Evolutionary conservation across 53 echinoderm and acorn worm species (phyloP).

Genomic region (Astropecten irregularis): DNA sequence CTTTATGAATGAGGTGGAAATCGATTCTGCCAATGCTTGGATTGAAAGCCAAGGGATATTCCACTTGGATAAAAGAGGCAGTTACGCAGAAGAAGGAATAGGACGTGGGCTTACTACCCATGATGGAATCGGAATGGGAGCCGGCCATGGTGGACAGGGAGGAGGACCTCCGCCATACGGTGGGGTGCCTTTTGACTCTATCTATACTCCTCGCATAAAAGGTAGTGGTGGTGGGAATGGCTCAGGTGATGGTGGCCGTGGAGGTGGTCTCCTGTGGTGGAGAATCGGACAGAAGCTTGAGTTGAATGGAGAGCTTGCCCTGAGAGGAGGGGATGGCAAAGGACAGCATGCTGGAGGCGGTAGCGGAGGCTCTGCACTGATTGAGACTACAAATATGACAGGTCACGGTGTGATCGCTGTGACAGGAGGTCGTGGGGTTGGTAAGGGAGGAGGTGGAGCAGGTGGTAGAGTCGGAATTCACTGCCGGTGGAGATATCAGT

Average conservation of each 20-base stretch:
- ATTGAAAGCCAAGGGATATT: constrained; percentile 89
- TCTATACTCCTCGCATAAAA: constrained; percentile 64
- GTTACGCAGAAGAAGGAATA: constrained; percentile 60
- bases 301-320: constrained; percentile 80
- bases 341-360: constrained; percentile 82
- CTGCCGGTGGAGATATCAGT: constrained; percentile 88
- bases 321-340: constrained; percentile 71
- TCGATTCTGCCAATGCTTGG: constrained; percentile 78
- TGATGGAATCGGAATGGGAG: constrained; percentile 81
- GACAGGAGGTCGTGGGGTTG: constrained; percentile 75
- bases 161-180: constrained; percentile 87
- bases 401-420: constrained; percentile 88
- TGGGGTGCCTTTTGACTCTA: constrained; percentile 75
- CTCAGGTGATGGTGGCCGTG: constrained; percentile 59
- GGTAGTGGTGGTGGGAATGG: constrained; percentile 95
- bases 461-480: constrained; percentile 86
- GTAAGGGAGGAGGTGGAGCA: constrained; percentile 86
- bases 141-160: constrained; percentile 94
- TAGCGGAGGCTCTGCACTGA: constrained; percentile 78
- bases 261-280: constrained; percentile 91
- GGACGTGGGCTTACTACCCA: constrained; percentile 77
- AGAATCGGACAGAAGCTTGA: constrained; percentile 75
- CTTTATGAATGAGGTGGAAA: constrained; percentile 83
- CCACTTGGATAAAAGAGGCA: constrained; percentile 81
- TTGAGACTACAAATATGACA: constrained; percentile 85